A percentile compares a stretch with the other conserved stretches of the same genome.
These are phyloP conservation scores for Gallinago nigripennis DNA, from an alignment of 2,797 vertebrate species.

Conservation along the genomic window DNA sequence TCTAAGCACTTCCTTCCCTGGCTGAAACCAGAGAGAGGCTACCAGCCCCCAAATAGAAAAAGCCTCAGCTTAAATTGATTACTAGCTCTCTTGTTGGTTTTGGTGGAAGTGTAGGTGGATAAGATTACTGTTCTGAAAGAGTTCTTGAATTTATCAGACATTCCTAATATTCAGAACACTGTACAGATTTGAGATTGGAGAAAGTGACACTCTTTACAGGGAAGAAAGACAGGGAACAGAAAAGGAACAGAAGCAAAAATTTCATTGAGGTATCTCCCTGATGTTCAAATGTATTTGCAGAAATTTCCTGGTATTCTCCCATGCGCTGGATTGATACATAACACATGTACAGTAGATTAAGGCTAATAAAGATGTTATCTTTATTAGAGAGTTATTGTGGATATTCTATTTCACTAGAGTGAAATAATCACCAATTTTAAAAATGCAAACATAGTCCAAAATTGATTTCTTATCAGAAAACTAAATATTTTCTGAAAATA, in stretches of 20 bases:
- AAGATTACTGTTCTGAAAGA: not conserved
- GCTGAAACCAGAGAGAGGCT: slow-evolving; percentile 1
- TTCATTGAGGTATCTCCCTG: not conserved
- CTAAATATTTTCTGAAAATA: not conserved
- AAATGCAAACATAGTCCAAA: not conserved
- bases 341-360: not conserved
- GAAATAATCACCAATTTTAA: not conserved
- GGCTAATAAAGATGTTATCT: not conserved
- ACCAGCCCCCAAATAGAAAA: not conserved
- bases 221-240: not conserved
- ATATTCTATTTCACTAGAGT: not conserved
- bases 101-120: not conserved
- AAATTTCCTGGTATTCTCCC: not conserved
- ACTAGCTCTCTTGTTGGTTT: not conserved
- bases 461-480: not conserved
- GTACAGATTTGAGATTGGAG: not conserved
- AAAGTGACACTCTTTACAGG: not conserved
- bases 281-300: not conserved
- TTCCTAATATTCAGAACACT: not conserved
- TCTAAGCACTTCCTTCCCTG: slow-evolving; percentile 15
- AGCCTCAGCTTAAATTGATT: not conserved
- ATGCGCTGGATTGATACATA: not conserved
- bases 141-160: not conserved
- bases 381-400: not conserved
- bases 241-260: not conserved